A percentile compares a stretch with the other conserved stretches of the same genome.
Evolutionary conservation across 2,797 vertebrate species (phyloP).

Genomic region (Hoplostethus mediterraneus): DNA sequence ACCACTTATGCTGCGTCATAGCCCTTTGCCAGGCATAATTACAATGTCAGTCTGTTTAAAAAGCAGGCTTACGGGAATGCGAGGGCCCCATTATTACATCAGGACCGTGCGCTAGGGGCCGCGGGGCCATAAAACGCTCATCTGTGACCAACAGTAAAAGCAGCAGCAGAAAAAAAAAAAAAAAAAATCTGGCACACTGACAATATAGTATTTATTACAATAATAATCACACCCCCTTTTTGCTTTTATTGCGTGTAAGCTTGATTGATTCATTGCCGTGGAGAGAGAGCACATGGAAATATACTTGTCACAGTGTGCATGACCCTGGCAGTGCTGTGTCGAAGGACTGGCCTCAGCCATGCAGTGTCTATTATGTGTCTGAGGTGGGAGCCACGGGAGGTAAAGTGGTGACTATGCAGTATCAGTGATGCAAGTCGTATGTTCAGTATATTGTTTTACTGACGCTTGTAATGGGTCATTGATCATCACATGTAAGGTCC

Average conservation of each 20-base stretch:
- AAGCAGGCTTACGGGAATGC: constrained; percentile 71
- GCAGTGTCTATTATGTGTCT: constrained; percentile 39
- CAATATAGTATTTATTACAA: constrained; percentile 75
- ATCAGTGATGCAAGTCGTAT: constrained; percentile 13
- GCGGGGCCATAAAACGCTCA: constrained; percentile 77
- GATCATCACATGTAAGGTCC: no score
- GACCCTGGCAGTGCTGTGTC: constrained; percentile 61
- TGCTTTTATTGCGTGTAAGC: constrained; percentile 75
- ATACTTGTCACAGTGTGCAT: constrained; percentile 65
- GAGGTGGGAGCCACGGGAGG: constrained; percentile 26
- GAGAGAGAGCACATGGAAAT: constrained; percentile 68
- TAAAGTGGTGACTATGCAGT: constrained; percentile 16
- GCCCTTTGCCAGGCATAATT: constrained; percentile 71
- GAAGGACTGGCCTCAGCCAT: constrained; percentile 38
- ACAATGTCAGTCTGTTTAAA: constrained; percentile 77
- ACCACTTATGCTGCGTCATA: constrained; percentile 59
- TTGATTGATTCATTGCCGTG: constrained; percentile 78
- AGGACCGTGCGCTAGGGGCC: constrained; percentile 57
- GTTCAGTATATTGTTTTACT: no score
- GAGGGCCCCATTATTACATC: constrained; percentile 70
- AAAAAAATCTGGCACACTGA: constrained; percentile 61
- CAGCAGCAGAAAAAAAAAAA: constrained; percentile 45
- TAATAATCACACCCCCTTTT: constrained; percentile 74
- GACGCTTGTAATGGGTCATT: no score
- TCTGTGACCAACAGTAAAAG: constrained; percentile 76